Evolutionary conservation across 2,797 vertebrate species (phyloP).

Genomic region (Hirundo rustica): DNA sequence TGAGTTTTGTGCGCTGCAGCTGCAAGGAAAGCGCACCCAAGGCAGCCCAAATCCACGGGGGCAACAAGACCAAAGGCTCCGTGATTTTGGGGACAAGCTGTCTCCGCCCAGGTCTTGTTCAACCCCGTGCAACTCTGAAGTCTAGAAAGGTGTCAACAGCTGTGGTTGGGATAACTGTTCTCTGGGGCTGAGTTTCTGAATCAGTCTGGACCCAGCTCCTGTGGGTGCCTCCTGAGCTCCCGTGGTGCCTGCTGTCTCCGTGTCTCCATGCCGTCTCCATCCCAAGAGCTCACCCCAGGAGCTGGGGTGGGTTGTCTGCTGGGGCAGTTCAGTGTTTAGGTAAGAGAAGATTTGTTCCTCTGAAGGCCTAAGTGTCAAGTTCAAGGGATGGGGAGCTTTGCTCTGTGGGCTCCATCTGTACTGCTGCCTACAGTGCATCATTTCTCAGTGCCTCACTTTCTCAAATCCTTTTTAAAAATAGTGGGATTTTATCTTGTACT

Average conservation of each 20-base stretch:
- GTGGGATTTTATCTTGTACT: neutral
- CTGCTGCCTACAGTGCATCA: neutral
- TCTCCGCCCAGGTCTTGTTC: neutral
- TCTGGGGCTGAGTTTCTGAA: neutral
- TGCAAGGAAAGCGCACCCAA: neutral
- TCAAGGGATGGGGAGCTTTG: neutral
- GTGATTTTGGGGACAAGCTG: neutral
- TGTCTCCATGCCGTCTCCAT: neutral
- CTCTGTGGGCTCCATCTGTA: neutral
- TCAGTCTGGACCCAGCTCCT: neutral
- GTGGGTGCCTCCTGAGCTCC: conserved; percentile 16
- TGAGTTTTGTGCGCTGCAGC: neutral
- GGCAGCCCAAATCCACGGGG: neutral
- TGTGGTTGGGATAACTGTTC: neutral
- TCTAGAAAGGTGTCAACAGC: neutral
- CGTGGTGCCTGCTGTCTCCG: neutral
- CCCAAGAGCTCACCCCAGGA: neutral
- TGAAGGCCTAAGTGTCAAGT: neutral
- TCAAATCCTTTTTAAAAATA: neutral
- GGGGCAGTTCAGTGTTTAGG: neutral
- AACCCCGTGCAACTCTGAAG: neutral
- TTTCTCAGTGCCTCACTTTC: conserved; percentile 37
- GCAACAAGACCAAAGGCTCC: neutral
- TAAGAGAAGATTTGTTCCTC: neutral
- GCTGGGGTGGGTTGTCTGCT: neutral